phyloP scores from a whole-genome alignment of 2,797 vertebrate species.

The Calcarius lapponicus region DNA sequence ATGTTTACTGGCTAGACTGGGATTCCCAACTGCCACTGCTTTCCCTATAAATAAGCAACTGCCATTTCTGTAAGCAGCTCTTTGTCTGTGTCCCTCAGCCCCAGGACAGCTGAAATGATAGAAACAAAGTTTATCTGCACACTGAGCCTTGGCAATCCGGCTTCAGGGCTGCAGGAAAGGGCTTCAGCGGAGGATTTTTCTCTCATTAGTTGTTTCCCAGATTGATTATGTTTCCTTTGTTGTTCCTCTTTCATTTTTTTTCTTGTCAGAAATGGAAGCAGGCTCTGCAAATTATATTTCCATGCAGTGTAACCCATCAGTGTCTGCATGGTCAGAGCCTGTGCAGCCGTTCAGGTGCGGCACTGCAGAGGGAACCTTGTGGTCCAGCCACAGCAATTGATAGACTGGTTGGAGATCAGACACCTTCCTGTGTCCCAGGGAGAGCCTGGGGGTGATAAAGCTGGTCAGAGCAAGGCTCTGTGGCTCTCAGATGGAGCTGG shows the following conservation, averaged over 20 bases:
- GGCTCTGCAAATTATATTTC: background rate
- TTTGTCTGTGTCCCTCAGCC: background rate
- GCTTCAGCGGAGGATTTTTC: background rate
- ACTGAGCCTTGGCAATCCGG: background rate
- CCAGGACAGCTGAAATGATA: background rate
- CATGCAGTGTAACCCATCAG: background rate
- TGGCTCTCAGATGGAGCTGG: background rate
- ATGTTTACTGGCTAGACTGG: slow-evolving; percentile 24
- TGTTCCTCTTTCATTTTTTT: background rate
- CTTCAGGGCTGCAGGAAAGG: background rate
- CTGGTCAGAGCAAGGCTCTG: background rate
- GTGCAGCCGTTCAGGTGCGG: background rate
- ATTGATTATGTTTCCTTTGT: background rate
- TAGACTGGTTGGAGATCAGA: background rate
- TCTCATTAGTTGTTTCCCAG: background rate
- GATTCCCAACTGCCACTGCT: slow-evolving; percentile 10
- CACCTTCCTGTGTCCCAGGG: background rate
- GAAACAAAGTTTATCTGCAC: background rate
- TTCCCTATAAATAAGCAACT: slow-evolving; percentile 32
- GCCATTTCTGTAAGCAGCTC: background rate
- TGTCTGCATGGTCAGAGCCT: background rate
- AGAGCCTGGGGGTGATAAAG: background rate
- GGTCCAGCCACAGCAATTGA: background rate
- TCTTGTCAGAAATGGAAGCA: background rate
- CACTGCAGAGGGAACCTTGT: background rate